phyloP scores from a whole-genome alignment of 2,888 invertebrate species.

The Aleiodes alternator region DNA sequence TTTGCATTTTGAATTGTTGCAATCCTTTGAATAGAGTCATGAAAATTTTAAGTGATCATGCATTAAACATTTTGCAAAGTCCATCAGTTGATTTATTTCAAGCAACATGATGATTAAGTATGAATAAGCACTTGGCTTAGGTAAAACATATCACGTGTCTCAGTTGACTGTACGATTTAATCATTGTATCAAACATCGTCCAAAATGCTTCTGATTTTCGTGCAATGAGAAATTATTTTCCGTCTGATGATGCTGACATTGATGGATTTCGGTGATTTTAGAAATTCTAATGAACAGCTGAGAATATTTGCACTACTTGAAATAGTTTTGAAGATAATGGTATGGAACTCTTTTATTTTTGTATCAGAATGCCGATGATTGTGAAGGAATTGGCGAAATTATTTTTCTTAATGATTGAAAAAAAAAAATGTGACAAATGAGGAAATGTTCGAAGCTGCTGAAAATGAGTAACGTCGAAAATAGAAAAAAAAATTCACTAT shows the following conservation, averaged over 20 bases:
- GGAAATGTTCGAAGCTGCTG: too few relatives aligned
- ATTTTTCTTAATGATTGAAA: too few relatives aligned
- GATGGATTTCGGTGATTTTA: not conserved
- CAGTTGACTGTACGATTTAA: not conserved
- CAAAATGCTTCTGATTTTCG: too few relatives aligned
- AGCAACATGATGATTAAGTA: conserved; percentile 5
- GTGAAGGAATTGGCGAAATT: too few relatives aligned
- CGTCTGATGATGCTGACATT: not conserved
- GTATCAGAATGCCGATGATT: too few relatives aligned
- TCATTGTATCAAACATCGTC: not conserved
- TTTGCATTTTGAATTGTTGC: conserved; percentile 11
- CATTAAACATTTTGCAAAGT: not conserved
- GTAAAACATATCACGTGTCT: not conserved
- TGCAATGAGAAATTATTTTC: not conserved
- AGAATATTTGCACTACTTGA: too few relatives aligned
- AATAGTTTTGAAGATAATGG: too few relatives aligned
- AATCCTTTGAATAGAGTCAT: conserved; percentile 18
- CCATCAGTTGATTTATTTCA: conserved; percentile 19
- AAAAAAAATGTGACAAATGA: too few relatives aligned
- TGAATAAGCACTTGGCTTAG: conserved; percentile 15
- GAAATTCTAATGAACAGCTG: too few relatives aligned
- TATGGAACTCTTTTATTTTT: too few relatives aligned
- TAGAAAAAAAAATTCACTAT: too few relatives aligned
- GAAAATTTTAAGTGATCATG: conserved; percentile 11
- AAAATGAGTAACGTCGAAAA: too few relatives aligned